Evolutionary conservation across 2,797 vertebrate genomes (phyloP).

Genomic region (Petrocephalus sullivani): DNA sequence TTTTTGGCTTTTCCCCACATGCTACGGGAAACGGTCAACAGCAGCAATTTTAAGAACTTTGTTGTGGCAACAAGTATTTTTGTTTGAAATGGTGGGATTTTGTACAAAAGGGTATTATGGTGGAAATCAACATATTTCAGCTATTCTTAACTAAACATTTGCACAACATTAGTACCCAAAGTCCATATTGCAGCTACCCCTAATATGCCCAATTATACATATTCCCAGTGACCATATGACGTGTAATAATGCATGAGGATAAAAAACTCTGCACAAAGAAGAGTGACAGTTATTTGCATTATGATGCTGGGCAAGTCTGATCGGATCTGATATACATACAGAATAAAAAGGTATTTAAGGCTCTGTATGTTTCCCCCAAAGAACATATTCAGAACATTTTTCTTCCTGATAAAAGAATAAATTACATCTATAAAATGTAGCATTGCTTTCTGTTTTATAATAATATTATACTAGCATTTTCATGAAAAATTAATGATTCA

Average conservation of each 20-base stretch:
- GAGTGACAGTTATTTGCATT: conserved; percentile 35
- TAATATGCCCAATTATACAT: background rate
- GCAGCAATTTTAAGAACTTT: background rate
- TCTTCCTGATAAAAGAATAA: conserved; percentile 36
- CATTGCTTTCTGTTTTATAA: conserved; percentile 42
- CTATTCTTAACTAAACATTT: background rate
- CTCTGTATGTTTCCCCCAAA: conserved; percentile 37
- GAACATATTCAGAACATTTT: conserved; percentile 26
- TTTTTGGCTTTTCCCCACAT: background rate
- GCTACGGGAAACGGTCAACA: background rate
- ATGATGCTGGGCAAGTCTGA: conserved; percentile 39
- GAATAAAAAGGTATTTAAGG: conserved; percentile 39
- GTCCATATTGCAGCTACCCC: background rate
- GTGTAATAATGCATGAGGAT: background rate
- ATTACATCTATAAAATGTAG: conserved; percentile 54
- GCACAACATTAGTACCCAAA: background rate
- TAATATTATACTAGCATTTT: conserved; percentile 43
- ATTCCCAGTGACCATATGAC: background rate
- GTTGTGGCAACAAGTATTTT: background rate
- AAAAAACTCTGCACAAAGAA: conserved; percentile 16
- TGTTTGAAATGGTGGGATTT: background rate
- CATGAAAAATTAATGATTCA: conserved; percentile 54
- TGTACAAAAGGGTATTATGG: background rate
- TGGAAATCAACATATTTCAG: background rate
- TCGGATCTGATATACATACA: conserved; percentile 41